These are phyloP conservation scores for cattle (Bos taurus) DNA, from an alignment of 2,113 vertebrate species.

Conservation along the genomic window ARS-UCD2.0 NC_037328.1:60646501-60647000, in stretches of 20 bases:
- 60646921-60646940: no score
- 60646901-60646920: no score
- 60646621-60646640: not conserved
- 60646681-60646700: not conserved
- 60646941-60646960: no score
- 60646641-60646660: not conserved
- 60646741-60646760: no score
- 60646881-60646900: fast-evolving
- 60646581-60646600: not conserved
- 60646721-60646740: no score
- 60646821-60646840: no score
- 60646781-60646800: no score
- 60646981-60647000: not conserved
- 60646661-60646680: not conserved
- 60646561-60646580: not conserved
- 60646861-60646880: no score
- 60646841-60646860: no score
- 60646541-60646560: not conserved
- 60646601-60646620: fast-evolving
- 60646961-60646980: no score
- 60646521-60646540: not conserved
- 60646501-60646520: not conserved
- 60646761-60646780: no score
- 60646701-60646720: not conserved
- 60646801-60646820: no score